Evolutionary conservation across 1,140 invertebrate genomes (phyloP).

Genomic region (Conopomorpha cramerella): DNA sequence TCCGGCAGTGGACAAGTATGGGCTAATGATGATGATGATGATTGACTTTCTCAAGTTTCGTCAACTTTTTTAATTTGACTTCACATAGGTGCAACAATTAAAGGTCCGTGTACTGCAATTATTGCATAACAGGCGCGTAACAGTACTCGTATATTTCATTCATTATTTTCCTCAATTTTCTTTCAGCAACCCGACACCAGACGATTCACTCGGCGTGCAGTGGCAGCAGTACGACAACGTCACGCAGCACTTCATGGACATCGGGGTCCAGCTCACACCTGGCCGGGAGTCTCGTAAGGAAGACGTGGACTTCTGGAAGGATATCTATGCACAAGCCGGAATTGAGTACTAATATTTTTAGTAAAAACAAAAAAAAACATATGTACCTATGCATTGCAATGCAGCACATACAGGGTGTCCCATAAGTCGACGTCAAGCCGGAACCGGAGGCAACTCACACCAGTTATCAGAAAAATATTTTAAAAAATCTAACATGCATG

Average conservation of each 20-base stretch:
- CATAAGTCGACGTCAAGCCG: no score
- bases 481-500: no score
- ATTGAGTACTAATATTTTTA: no score
- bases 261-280: constrained; percentile 10
- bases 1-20: no score
- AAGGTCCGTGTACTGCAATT: not conserved
- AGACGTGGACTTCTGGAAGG: constrained; percentile 12
- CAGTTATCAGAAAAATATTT: no score
- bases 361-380: no score
- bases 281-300: constrained; percentile 8
- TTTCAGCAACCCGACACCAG: constrained; percentile 7
- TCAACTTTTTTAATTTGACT: not conserved
- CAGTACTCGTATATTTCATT: not conserved
- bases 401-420: no score
- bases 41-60: not conserved
- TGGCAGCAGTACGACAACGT: constrained; percentile 2
- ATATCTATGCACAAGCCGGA: constrained; percentile 6
- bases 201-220: not conserved
- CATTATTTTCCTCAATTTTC: no score
- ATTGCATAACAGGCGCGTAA: not conserved
- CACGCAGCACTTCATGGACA: constrained; percentile 9
- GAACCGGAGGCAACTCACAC: no score
- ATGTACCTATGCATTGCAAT: no score
- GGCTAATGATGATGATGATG: no score
- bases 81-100: not conserved